These are phyloP conservation scores for Eriosoma lanigerum DNA, from an alignment of 1,140 invertebrate genomes.

Conservation along the genomic window DNA sequence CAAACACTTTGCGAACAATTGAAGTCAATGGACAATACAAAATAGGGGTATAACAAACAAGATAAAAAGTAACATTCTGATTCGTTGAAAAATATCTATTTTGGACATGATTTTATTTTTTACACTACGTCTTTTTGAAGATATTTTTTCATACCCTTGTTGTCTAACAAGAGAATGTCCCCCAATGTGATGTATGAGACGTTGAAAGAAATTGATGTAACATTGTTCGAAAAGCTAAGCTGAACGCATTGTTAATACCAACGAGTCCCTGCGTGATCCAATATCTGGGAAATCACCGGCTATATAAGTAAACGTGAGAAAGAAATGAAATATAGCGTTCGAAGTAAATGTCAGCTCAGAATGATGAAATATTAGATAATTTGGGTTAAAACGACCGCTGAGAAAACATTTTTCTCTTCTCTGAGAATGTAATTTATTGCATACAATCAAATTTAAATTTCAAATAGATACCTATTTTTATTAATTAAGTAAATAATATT, in stretches of 20 bases:
- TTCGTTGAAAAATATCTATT: slow-evolving; percentile 21
- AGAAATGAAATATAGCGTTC: slow-evolving; percentile 27
- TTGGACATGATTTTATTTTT: slow-evolving; percentile 23
- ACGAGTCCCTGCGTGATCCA: slow-evolving; percentile 22
- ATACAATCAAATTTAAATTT: no score
- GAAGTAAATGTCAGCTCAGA: slow-evolving; percentile 15
- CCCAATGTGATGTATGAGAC: slow-evolving; percentile 20
- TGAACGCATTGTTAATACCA: slow-evolving; percentile 30
- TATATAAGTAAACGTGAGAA: slow-evolving; percentile 27
- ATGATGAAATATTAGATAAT: slow-evolving; percentile 33
- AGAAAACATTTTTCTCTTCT: neutral
- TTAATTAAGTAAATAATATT: no score
- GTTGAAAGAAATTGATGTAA: slow-evolving; percentile 35
- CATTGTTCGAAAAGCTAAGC: slow-evolving; percentile 31
- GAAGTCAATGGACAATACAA: slow-evolving; percentile 5
- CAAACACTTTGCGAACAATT: slow-evolving; percentile 34
- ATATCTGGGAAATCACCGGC: neutral
- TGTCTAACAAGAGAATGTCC: slow-evolving; percentile 42
- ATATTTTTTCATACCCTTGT: slow-evolving; percentile 16
- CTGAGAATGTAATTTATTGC: neutral
- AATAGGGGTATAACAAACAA: slow-evolving; percentile 8
- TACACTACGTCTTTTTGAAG: slow-evolving; percentile 33
- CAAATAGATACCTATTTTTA: no score
- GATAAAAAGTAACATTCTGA: slow-evolving; percentile 23
- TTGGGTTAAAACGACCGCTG: neutral